These are phyloP conservation scores for Eugnorisma glareosa DNA, from an alignment of 2,888 invertebrate species.

Conservation along the genomic window DNA sequence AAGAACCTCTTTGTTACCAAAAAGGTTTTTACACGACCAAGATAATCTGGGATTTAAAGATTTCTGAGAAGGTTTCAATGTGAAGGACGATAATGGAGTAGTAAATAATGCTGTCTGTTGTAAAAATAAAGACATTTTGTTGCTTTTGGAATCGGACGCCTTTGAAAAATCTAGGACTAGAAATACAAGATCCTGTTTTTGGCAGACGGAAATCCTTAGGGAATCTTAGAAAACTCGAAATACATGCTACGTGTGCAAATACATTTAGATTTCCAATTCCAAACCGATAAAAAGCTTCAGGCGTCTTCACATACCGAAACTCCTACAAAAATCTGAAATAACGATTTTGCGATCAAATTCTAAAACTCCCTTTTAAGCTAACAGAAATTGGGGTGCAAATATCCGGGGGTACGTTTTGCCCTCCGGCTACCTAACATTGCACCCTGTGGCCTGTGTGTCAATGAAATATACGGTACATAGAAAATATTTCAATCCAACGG, in stretches of 20 bases:
- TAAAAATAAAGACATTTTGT: background rate
- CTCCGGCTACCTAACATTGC: conserved; percentile 43
- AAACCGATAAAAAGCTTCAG: background rate
- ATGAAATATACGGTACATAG: conserved; percentile 19
- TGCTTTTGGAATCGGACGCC: background rate
- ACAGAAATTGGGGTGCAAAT: conserved; percentile 41
- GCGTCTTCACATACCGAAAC: conserved; percentile 1
- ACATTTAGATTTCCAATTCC: background rate
- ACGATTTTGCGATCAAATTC: conserved; percentile 26
- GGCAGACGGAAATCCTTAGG: background rate
- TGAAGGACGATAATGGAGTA: conserved; percentile 38
- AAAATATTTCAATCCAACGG: conserved; percentile 44
- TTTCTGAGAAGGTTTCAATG: conserved; percentile 31
- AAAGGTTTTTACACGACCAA: conserved; percentile 49
- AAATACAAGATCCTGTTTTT: background rate
- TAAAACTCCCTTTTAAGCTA: conserved; percentile 26
- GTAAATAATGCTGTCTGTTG: conserved; percentile 40
- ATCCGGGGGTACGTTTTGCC: conserved; percentile 32
- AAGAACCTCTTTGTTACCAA: conserved; percentile 51
- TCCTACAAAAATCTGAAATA: conserved; percentile 38
- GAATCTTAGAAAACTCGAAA: background rate
- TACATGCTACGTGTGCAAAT: background rate
- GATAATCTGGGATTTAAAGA: conserved; percentile 56
- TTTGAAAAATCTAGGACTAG: background rate
- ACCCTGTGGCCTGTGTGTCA: background rate